phyloP scores from a whole-genome alignment of 2,113 vertebrate species.

The Channa argus region DNA sequence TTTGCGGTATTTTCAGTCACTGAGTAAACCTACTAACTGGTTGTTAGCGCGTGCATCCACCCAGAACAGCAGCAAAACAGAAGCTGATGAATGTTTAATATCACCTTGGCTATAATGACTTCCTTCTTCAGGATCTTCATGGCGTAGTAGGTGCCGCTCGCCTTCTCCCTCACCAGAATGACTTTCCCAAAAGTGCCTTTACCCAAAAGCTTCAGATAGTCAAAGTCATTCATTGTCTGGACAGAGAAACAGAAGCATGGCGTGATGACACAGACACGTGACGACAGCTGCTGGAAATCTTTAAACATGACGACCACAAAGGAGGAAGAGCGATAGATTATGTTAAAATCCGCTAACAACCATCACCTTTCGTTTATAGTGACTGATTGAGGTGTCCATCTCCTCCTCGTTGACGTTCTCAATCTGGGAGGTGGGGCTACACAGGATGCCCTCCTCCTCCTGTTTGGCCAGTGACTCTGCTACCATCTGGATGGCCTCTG shows the following conservation, averaged over 20 bases:
- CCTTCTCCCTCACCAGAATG: conserved; percentile 98
- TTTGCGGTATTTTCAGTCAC: too few relatives aligned
- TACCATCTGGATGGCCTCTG: conserved; percentile 95
- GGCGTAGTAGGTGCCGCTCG: conserved; percentile 95
- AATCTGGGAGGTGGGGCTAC: conserved; percentile 82
- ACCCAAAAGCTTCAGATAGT: conserved; percentile 98
- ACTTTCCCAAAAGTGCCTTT: conserved; percentile 99
- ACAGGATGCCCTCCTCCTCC: conserved; percentile 93
- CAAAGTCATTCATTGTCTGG: conserved; percentile 98
- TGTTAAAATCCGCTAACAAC: too few relatives aligned
- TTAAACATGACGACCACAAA: too few relatives aligned
- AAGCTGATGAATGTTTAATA: neutral
- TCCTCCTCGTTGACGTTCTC: conserved; percentile 86
- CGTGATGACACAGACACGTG: conserved; percentile 1
- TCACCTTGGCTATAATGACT: conserved; percentile 97
- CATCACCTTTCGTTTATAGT: conserved; percentile 89
- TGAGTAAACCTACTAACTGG: too few relatives aligned
- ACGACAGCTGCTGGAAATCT: too few relatives aligned
- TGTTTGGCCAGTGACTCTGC: conserved; percentile 96
- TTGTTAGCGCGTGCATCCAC: too few relatives aligned
- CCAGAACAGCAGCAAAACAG: neutral
- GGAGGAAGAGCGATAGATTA: too few relatives aligned
- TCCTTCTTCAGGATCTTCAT: conserved; percentile 99
- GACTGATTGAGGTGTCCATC: conserved; percentile 94
- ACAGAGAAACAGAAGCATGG: neutral